phyloP scores from a whole-genome alignment of 1,140 invertebrate genomes.

The Drosophila sulfurigaster region DNA sequence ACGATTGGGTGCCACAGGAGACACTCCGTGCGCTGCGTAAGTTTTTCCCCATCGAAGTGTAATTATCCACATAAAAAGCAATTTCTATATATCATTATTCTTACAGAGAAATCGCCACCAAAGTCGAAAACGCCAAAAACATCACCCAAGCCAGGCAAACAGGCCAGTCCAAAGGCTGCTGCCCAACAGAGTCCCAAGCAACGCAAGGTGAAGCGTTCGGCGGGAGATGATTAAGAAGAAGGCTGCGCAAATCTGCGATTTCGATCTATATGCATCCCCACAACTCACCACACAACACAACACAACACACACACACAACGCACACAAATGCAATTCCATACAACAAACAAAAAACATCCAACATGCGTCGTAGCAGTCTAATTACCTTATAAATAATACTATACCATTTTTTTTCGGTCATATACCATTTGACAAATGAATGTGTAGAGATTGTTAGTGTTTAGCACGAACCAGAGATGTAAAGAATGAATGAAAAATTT shows the following conservation, averaged over 20 bases:
- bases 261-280: slow-evolving; percentile 12
- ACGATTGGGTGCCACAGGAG: slow-evolving; percentile 98
- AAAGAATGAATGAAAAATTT: slow-evolving; percentile 9
- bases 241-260: slow-evolving; percentile 49
- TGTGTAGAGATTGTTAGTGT: slow-evolving; percentile 69
- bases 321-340: slow-evolving; percentile 9
- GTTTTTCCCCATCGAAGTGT: slow-evolving; percentile 76
- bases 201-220: slow-evolving; percentile 90
- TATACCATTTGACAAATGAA: slow-evolving; percentile 25
- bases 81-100: background rate
- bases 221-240: slow-evolving; percentile 86
- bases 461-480: slow-evolving; percentile 24
- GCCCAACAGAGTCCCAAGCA: slow-evolving; percentile 89
- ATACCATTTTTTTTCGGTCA: slow-evolving; percentile 53
- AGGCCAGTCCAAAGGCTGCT: slow-evolving; percentile 85
- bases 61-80: no score
- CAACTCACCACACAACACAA: slow-evolving; percentile 12
- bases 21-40: slow-evolving; percentile 93
- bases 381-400: slow-evolving; percentile 36
- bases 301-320: slow-evolving; percentile 13
- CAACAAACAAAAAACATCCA: slow-evolving; percentile 39
- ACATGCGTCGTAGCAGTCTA: slow-evolving; percentile 35
- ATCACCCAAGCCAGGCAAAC: slow-evolving; percentile 85
- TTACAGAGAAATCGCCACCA: slow-evolving; percentile 88
- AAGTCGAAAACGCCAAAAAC: slow-evolving; percentile 84